Base-by-base conservation (phyloP, 2,888 invertebrate genomes). In the Drosophila hamatofila region DNA sequence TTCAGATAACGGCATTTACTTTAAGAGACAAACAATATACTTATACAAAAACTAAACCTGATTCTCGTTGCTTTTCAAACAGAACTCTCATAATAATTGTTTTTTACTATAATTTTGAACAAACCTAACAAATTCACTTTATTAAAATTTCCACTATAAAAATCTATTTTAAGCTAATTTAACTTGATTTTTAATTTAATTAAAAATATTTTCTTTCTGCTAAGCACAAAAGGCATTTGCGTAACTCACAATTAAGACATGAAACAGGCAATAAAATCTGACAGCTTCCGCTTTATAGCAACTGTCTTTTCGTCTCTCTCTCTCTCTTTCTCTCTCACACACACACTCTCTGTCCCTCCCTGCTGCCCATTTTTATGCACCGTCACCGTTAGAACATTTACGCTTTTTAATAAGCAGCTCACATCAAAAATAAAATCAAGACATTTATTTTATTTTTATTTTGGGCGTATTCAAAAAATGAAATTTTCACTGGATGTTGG, bases 391-490 rank as follows among this genome's bases (percentile, higher is more conserved):
- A n/a, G 39, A 55, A 11, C 35, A 21, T 48, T 44, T 51, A 51
- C n/a, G 41, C 33, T 63, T 67, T 74, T 61, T 30, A 73, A 78
- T 73, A 78, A 78, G 63, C 70, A 65, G 46, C 44, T 54, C 39
- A 65, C 61, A 57, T 65, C 51, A 62, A 56, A 49, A 58, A 74
- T 52, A 58, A 39, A 25, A 54, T 44, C 57, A 49, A 49, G 48
- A 18, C 12, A 12, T 30, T 49, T n/a, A n/a, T n/a, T 30, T 49
- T 12, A 3, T 44, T 57, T 54, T 27, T 52, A 33, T 63, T 78
- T 70, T 57, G 14, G 58, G 55, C 72, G 59, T 79, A 71, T 79
- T 79, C 60, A 59, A 78, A 79, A 79, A 75, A 79, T 79, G 64
- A 71, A 78, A 79, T 71, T 79, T 56, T 5, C 46, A 44, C 27